Evolutionary conservation across 2,888 invertebrate genomes (phyloP), one percentile per base, ranked within the genome.

Genomic region (Philhelius pedissequus): DNA sequence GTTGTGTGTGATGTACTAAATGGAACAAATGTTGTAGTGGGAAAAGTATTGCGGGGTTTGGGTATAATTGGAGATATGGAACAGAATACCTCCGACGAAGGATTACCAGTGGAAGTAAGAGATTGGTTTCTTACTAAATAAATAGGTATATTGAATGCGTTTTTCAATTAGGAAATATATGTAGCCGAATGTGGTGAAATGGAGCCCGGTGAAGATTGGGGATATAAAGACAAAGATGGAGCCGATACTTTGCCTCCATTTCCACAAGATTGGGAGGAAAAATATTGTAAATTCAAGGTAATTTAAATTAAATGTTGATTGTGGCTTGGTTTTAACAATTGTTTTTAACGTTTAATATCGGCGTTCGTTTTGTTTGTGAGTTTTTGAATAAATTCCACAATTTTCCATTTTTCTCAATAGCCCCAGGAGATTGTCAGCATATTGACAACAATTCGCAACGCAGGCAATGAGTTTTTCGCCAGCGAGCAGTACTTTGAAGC

Each of bases 11-110:
- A 93, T 0, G 97, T 97, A 89, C 92, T 97, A 54, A 95, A 97
- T 90, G 95, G 94, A 5, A 94, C 93, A 15, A 96, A 97, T 90
- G 97, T 97, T 2, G 96, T 95, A 25, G 96, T 97, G 89, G 97
- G 97, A 0, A 93, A 93, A 86, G 96, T 97, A n/a, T 87, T 94
- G 15, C 95, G 95, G 86, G 97, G 97, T 0, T 91, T 96, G 64
- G 94, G 95, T 25, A 92, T 96, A 2, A 92, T 96, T 0, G 91
- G 92, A n/a, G 96, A 96, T 90, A 93, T 97, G 90, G 94, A 95
- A 88, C 92, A 93, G 64, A 92, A 93, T 56, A 92, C 93, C 52
- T 92, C 92, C 6, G 92, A 94, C 62, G 93, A 93, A 27, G 94
- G 94, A 69, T 89, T 90, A 66, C 95, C 95, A 1, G 88, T 92